A percentile compares a stretch with the other conserved stretches of the same genome.
Evolutionary conservation across 1,140 invertebrate genomes (phyloP).

Genomic region (Cardiocondyla obscurior): DNA sequence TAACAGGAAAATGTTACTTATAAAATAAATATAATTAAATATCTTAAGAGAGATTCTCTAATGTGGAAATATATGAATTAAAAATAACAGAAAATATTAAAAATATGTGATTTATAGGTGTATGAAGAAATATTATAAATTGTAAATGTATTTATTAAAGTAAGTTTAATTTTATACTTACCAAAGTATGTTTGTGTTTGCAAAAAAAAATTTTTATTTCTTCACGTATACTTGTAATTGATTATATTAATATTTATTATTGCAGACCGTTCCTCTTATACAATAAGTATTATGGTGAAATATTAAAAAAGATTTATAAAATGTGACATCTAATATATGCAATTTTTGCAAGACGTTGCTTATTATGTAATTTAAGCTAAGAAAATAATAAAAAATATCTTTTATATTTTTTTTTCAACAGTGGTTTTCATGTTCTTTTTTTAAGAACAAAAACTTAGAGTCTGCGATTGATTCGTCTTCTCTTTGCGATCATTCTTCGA

Average conservation of each 20-base stretch:
- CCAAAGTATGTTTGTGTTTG: not conserved
- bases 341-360: not conserved
- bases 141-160: not conserved
- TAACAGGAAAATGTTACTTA: not conserved
- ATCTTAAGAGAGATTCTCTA: not conserved
- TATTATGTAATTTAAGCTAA: slow-evolving; percentile 11
- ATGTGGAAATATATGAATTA: not conserved
- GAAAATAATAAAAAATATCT: slow-evolving; percentile 16
- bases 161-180: not conserved
- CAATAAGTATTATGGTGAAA: not conserved
- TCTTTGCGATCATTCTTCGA: slow-evolving; percentile 46
- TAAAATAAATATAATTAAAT: not conserved
- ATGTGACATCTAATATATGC: not conserved
- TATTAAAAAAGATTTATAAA: not conserved
- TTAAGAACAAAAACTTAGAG: slow-evolving; percentile 59
- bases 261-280: slow-evolving; percentile 1
- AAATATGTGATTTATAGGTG: not conserved
- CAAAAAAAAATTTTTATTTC: not conserved
- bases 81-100: not conserved
- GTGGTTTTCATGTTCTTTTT: slow-evolving; percentile 18
- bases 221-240: not conserved
- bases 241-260: not conserved
- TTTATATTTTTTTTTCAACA: slow-evolving; percentile 32
- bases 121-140: not conserved
- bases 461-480: slow-evolving; percentile 68